Base-by-base conservation (phyloP, 2,113 vertebrate genomes). In the Oncorhynchus nerka region DNA sequence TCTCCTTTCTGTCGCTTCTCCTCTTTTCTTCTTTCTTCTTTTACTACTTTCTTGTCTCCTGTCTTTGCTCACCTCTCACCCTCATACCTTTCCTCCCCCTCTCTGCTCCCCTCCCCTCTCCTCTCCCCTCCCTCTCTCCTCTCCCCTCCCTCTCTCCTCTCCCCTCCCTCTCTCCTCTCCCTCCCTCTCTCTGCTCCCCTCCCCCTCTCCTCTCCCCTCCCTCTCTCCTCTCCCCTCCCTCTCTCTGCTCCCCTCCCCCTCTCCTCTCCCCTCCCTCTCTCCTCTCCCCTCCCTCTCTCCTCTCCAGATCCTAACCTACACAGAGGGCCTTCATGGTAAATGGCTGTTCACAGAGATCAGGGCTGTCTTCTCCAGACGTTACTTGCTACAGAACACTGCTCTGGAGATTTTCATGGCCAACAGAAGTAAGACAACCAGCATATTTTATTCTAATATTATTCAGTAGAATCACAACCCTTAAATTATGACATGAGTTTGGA, bases 321-420 rank as follows among this genome's bases (percentile, higher is more conserved):
- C 96, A 0, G 97, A 99, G 80, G 97, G 97, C n/a, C 93, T 99
- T 20, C 97, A 99, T 83, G 97, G 98, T 72, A 99, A 99, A 94
- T 99, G 97, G 98, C 92, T 98, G 62, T 99, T 99, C 85, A 95
- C 96, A 20, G 98, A 99, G 92, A 97, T 99, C 81, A 94, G 97
- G 0, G 92, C 97, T 0, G 62, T 99, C 88, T 98, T 98, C 91
- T 98, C 97, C 77, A 93, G 98, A 39, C 96, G 97, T 77, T 99
- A 96, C 79, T 95, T 99, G 65, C 93, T 99, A 79, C 98, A 99
- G 86, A 99, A 97, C 72, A 97, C 97, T 12, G 97, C 97, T 0
- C 87, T 99, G 92, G 98, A 99, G 87, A 95, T 99, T 88, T 98
- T 99, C 90, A 95, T 99, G 97, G 96, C 97, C 86, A 99, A 98